These are phyloP conservation scores for Acanthaster planci DNA, from an alignment of 35 echinoderm and acorn worm species.

Conservation along the genomic window DNA sequence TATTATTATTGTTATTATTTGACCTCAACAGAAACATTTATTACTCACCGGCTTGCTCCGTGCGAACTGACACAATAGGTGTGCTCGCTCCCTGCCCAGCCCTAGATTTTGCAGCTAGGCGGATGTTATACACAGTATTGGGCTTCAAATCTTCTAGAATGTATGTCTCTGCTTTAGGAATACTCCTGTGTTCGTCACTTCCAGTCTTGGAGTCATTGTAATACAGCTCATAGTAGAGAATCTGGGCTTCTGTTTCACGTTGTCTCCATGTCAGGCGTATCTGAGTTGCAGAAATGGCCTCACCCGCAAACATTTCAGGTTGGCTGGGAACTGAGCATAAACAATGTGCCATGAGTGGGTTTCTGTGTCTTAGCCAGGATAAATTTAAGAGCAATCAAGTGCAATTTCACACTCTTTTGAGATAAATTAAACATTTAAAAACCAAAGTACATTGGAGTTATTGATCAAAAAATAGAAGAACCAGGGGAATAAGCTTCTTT, in stretches of 20 bases:
- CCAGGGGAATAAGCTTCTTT: too few species aligned
- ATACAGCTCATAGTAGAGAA: constrained; percentile 82
- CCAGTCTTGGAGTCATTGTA: constrained; percentile 74
- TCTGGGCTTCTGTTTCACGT: constrained; percentile 57
- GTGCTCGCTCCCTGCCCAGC: constrained; percentile 78
- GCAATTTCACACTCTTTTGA: too few species aligned
- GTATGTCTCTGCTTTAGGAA: constrained; percentile 44
- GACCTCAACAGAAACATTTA: too few species aligned
- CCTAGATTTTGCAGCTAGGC: constrained; percentile 77
- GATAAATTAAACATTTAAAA: too few species aligned
- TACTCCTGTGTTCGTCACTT: constrained; percentile 51
- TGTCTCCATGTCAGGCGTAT: constrained; percentile 80
- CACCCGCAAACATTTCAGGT: constrained; percentile 76
- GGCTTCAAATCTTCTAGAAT: constrained; percentile 66
- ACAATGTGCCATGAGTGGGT: not conserved
- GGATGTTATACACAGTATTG: constrained; percentile 88
- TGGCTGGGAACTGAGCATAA: constrained; percentile 84
- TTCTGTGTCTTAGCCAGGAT: too few species aligned
- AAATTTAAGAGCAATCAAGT: too few species aligned
- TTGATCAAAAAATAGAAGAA: too few species aligned
- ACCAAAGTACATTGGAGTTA: too few species aligned
- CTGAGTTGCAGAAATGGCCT: constrained; percentile 60
- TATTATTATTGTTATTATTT: too few species aligned
- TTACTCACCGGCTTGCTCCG: constrained; percentile 81
- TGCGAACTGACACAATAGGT: constrained; percentile 73